phyloP scores from a whole-genome alignment of 2,888 invertebrate genomes.

The Meiosimyza platycephala region DNA sequence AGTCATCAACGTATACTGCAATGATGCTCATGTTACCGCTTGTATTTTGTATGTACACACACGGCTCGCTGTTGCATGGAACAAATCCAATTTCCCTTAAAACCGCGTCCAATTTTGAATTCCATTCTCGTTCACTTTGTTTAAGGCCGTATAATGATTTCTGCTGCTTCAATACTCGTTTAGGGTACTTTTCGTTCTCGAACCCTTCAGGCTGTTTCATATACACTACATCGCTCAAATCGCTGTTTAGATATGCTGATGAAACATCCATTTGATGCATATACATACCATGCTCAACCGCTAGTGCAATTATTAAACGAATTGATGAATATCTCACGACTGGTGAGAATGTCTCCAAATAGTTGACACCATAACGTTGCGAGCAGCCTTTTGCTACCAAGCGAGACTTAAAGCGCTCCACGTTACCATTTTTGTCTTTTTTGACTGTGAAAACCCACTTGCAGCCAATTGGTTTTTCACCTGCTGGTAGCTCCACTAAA shows the following conservation, averaged over 20 bases:
- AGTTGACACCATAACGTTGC: too few species aligned
- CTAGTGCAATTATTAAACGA: slow-evolving; percentile 5
- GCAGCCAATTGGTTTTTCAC: too few species aligned
- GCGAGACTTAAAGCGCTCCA: too few species aligned
- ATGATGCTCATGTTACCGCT: slow-evolving; percentile 23
- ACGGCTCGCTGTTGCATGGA: slow-evolving; percentile 31
- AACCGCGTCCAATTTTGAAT: slow-evolving; percentile 14
- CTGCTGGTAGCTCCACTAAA: too few species aligned
- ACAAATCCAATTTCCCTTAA: slow-evolving; percentile 29
- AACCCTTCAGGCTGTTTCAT: slow-evolving; percentile 38
- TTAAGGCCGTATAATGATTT: slow-evolving; percentile 36
- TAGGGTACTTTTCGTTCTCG: background rate
- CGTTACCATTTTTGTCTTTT: too few species aligned
- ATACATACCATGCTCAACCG: slow-evolving; percentile 30
- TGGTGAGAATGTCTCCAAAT: too few species aligned
- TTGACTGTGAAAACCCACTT: too few species aligned
- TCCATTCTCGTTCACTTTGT: slow-evolving; percentile 28
- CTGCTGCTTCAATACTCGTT: slow-evolving; percentile 32
- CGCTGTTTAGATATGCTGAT: slow-evolving; percentile 28
- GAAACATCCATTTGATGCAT: too few species aligned
- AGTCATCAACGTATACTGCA: slow-evolving; percentile 34
- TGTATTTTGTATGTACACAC: slow-evolving; percentile 26
- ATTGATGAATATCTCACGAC: too few species aligned
- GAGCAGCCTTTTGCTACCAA: too few species aligned
- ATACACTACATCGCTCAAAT: slow-evolving; percentile 12